phyloP scores from a whole-genome alignment of 2,113 vertebrate genomes.

The Donacobius atricapilla region DNA sequence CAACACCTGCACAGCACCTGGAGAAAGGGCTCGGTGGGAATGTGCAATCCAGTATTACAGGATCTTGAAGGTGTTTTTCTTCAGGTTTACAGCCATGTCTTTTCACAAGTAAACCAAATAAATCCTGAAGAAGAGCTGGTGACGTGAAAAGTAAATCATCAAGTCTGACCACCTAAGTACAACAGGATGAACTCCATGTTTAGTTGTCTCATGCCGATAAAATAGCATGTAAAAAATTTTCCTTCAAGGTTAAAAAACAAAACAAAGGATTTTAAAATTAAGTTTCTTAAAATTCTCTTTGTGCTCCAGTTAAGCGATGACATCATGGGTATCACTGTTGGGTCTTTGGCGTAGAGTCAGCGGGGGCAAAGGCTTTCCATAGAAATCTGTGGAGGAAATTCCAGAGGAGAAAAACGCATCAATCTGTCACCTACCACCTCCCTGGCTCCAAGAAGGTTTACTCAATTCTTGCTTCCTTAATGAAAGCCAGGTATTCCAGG shows the following conservation, averaged over 20 bases:
- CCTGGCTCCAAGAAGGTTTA: not conserved
- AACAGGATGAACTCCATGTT: not conserved
- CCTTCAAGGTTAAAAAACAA: not conserved
- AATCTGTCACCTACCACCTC: not conserved
- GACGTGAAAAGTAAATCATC: not conserved
- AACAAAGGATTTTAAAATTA: not conserved
- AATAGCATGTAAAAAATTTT: not conserved
- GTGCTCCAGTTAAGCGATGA: slow-evolving; percentile 61
- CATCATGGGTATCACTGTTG: slow-evolving; percentile 72
- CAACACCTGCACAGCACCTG: not conserved
- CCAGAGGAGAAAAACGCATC: slow-evolving; percentile 17
- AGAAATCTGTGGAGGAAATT: slow-evolving; percentile 70
- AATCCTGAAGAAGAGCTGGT: slow-evolving; percentile 44
- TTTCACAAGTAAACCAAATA: not conserved
- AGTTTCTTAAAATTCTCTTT: not conserved
- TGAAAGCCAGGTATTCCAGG: not conserved
- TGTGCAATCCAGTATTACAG: not conserved
- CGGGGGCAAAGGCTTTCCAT: slow-evolving; percentile 74
- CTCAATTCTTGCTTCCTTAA: not conserved
- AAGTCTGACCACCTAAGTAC: not conserved
- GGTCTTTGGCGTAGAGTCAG: slow-evolving; percentile 70
- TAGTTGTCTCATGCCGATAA: not conserved
- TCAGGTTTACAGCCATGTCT: slow-evolving; percentile 11
- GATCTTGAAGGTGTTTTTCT: slow-evolving; percentile 26
- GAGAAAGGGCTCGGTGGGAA: not conserved